Evolutionary conservation across 1,140 invertebrate species (phyloP), one percentile per base, ranked within the genome.

Genomic region (Panulirus ornatus): DNA sequence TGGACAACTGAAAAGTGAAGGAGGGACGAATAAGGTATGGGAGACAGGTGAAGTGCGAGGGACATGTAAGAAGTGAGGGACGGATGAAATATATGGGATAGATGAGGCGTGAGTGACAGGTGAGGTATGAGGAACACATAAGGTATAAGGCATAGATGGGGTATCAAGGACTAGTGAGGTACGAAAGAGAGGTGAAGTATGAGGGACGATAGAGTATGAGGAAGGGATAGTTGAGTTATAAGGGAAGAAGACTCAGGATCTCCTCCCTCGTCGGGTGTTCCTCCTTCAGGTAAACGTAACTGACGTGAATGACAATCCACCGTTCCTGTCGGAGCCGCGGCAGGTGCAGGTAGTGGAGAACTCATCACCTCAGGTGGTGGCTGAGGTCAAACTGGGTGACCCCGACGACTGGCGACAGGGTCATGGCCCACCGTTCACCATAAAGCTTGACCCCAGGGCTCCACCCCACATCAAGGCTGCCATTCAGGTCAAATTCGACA

Each of bases 261-360:
- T 11, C 5, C 14, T n/a, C n/a, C n/a, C n/a, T n/a, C n/a, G n/a
- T n/a, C n/a, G n/a, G n/a, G 16, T 47, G 16, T 47, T 3, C 11
- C 19, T 0, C 54, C 54, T 3, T 30, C 58, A 66, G 58, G 58
- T 66, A 27, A 66, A 66, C 22, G n/a, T 66, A 30, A 66, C 58
- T 9, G 58, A 66, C 11, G 58, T 66, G 58, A 66, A 66, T 11
- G 58, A 66, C 58, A 66, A 66, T 27, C 58, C 58, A 2, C 58
- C 58, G n/a, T 66, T 66, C 27, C 58, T 66, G 27, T n/a, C 58
- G 0, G 58, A 66, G n/a, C 58, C 58, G 58, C 58, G 58, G 27
- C n/a, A 66, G n/a, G 58, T 66, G n/a, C 58, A 66, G n/a, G 58
- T 66, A 27, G 58, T 66, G 58, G 58, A 66, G 58, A 66, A 66